Conservation (phyloP, 1,140 invertebrate species). For the Oncopodura yosiiana region DNA sequence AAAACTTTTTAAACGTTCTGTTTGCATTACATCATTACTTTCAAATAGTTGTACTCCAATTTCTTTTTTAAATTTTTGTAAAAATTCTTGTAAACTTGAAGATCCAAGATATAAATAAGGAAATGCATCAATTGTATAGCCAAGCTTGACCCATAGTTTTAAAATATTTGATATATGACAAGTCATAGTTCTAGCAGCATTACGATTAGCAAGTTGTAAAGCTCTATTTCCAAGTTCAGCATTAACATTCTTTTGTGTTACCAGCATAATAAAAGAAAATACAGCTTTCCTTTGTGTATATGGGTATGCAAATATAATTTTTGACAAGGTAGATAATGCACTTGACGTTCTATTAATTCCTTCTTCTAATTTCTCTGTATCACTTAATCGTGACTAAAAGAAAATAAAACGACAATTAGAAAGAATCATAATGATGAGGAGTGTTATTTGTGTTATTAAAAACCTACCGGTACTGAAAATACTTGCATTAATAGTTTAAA, state of each 20-base stretch:
- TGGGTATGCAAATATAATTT: slow-evolving; percentile 40
- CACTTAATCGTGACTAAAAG: too few species aligned
- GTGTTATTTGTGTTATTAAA: too few species aligned
- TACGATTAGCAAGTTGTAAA: slow-evolving; percentile 34
- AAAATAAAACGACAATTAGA: too few species aligned
- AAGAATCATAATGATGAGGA: too few species aligned
- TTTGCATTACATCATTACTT: slow-evolving; percentile 35
- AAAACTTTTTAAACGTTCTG: slow-evolving; percentile 35
- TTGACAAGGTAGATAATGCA: slow-evolving; percentile 39
- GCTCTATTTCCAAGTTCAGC: slow-evolving; percentile 37
- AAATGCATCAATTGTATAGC: slow-evolving; percentile 14
- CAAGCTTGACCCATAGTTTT: slow-evolving; percentile 8
- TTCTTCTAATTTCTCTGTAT: slow-evolving; percentile 39
- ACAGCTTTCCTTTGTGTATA: slow-evolving; percentile 41
- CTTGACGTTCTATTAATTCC: slow-evolving; percentile 38
- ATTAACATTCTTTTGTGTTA: slow-evolving; percentile 38
- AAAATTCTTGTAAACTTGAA: slow-evolving; percentile 40
- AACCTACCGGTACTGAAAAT: too few species aligned
- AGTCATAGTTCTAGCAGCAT: slow-evolving; percentile 29
- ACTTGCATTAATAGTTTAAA: too few species aligned
- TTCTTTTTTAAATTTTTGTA: slow-evolving; percentile 38
- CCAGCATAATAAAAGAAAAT: slow-evolving; percentile 39
- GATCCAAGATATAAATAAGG: slow-evolving; percentile 21
- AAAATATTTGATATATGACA: slow-evolving; percentile 24
- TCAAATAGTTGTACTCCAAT: slow-evolving; percentile 40